These are phyloP conservation scores for Silurus asotus DNA, from an alignment of 2,113 vertebrate genomes.

Conservation along the genomic window DNA sequence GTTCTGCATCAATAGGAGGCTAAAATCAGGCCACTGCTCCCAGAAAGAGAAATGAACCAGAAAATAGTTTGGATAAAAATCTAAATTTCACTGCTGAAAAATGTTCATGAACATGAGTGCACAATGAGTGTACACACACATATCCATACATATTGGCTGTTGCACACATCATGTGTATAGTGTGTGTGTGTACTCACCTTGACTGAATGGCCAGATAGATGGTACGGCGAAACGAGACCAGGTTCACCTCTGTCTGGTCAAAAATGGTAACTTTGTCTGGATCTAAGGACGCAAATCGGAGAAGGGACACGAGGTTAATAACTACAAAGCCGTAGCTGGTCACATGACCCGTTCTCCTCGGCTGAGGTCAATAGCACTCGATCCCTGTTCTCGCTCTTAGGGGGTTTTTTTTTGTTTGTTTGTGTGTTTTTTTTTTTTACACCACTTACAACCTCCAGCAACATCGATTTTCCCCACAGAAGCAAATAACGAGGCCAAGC, in stretches of 20 bases:
- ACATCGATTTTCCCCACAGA: background rate
- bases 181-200: conserved; percentile 76
- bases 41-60: background rate
- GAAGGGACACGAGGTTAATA: conserved; percentile 11
- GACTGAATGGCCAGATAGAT: conserved; percentile 99
- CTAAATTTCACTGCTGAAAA: background rate
- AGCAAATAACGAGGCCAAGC: background rate
- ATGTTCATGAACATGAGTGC: background rate
- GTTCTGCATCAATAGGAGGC: background rate
- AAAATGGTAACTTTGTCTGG: conserved; percentile 93
- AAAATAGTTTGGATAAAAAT: background rate
- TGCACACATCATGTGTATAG: background rate
- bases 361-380: conserved; percentile 34
- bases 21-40: conserved; percentile 21
- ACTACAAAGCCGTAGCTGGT: background rate
- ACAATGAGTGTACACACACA: no score
- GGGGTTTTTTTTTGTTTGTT: conserved; percentile 4
- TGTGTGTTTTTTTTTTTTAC: background rate
- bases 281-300: conserved; percentile 56
- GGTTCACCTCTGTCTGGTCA: conserved; percentile 96
- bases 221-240: conserved; percentile 94
- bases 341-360: conserved; percentile 23
- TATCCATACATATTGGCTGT: no score
- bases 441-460: background rate
- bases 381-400: conserved; percentile 16